Evolutionary conservation across 2,113 vertebrate genomes (phyloP), one percentile per base, ranked within the genome.

Genomic region (Leptobrachium ailaonicum): DNA sequence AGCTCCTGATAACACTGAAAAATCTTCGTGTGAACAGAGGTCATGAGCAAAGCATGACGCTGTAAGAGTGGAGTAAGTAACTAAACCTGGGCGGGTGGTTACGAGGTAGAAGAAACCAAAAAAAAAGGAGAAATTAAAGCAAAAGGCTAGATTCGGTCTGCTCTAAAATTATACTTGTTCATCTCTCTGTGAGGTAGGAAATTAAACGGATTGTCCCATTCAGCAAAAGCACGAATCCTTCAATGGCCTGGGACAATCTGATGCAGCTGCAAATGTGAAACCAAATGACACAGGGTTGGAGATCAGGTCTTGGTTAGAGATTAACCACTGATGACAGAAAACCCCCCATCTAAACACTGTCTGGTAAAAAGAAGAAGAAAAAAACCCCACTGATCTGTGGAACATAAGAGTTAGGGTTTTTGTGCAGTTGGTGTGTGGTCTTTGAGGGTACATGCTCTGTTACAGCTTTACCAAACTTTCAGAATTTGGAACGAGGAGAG

Each of bases 181-280:
- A 88, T 90, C 89, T 91, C 91, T 74, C 72, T 91, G 90, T 88
- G 92, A 92, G 92, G 91, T 92, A 92, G 90, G 90, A 91, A 85
- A 86, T 84, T 47, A 80, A 73, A 58, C 53, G 54, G 66, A 86
- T 83, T 73, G 82, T 90, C 89, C 90, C 90, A 90, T 90, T 91
- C 86, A 85, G 84, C 11, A 71, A 68, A 82, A 32, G 77, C 43
- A 79, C 68, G 82, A 70, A 84, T 75, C 58, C 84, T 80, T 70
- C 66, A 86, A 82, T 82, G 83, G 79, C 73, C 84, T 32, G 56
- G 76, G 87, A 81, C 0, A 78, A 76, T 62, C 10, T 64, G 0
- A 13, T 45, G 83, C 82, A 70, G 84, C 73, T 4, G 10, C 6
- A 0, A 76, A 77, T 8, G 68, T 13, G 76, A 82, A 82, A 20